A percentile compares a stretch with the other conserved stretches of the same genome.
These are phyloP conservation scores for Melieria omissa DNA, from an alignment of 2,888 invertebrate genomes.

Conservation along the genomic window DNA sequence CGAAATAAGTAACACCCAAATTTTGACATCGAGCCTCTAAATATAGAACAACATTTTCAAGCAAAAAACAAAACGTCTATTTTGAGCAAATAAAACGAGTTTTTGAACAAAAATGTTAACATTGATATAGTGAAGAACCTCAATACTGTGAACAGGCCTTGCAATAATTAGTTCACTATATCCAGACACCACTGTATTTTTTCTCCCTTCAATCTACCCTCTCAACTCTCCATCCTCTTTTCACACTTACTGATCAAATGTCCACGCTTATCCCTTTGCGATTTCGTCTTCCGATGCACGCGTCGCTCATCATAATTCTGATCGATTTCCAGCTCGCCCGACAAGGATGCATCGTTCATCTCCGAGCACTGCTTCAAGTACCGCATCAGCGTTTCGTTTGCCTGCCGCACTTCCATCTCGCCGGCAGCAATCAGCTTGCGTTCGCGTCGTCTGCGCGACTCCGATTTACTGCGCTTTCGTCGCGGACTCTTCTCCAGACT, in stretches of 20 bases:
- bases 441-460: slow-evolving; percentile 65
- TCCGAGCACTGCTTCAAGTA: slow-evolving; percentile 67
- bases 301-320: slow-evolving; percentile 65
- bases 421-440: slow-evolving; percentile 66
- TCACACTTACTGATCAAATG: slow-evolving; percentile 63
- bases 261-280: slow-evolving; percentile 65
- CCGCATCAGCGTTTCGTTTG: slow-evolving; percentile 66
- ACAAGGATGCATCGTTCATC: slow-evolving; percentile 66
- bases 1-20: too few relatives aligned
- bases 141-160: too few relatives aligned
- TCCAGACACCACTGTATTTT: too few relatives aligned
- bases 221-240: background rate
- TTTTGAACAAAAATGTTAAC: too few relatives aligned
- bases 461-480: slow-evolving; percentile 67
- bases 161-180: too few relatives aligned
- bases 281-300: slow-evolving; percentile 66
- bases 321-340: slow-evolving; percentile 67
- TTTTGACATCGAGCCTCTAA: too few relatives aligned
- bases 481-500: slow-evolving; percentile 67
- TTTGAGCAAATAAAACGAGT: too few relatives aligned
- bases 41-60: too few relatives aligned
- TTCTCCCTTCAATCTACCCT: background rate
- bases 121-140: too few relatives aligned
- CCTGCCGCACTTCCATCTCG: slow-evolving; percentile 67
- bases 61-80: too few relatives aligned